Percentiles rank a stretch among this genome's conserved stretches.
These are phyloP conservation scores for Phytoseiulus persimilis DNA, from an alignment of 2,888 invertebrate genomes.

Conservation along the genomic window DNA sequence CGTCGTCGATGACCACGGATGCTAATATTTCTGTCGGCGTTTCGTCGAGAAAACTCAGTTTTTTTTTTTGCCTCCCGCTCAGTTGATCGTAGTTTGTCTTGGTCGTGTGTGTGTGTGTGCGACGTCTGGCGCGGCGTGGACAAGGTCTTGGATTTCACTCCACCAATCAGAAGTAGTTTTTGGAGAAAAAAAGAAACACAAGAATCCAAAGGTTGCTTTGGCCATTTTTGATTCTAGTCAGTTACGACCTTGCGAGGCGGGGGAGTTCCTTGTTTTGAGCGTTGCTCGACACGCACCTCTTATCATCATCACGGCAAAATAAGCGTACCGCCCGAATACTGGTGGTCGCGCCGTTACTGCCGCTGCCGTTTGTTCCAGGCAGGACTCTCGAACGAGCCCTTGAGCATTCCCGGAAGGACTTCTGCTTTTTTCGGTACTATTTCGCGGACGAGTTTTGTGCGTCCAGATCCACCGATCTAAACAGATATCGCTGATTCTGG, in stretches of 20 bases:
- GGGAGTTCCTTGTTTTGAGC: background rate
- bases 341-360: background rate
- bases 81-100: background rate
- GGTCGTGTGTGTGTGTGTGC: background rate
- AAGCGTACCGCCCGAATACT: background rate
- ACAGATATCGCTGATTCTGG: background rate
- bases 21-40: background rate
- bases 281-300: background rate
- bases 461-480: background rate
- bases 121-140: background rate
- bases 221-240: background rate
- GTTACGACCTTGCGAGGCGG: background rate
- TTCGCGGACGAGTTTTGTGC: background rate
- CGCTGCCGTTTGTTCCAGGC: background rate
- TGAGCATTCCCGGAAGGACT: background rate
- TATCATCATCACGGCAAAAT: background rate
- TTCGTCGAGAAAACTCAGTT: background rate
- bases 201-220: background rate
- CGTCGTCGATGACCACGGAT: background rate
- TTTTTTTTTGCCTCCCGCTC: background rate
- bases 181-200: background rate
- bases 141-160: background rate
- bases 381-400: background rate
- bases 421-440: background rate
- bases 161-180: background rate